Percentiles rank a stretch among this genome's conserved stretches.
Evolutionary conservation across 2,113 vertebrate species (phyloP).

Genomic region (Climacteris rufus): DNA sequence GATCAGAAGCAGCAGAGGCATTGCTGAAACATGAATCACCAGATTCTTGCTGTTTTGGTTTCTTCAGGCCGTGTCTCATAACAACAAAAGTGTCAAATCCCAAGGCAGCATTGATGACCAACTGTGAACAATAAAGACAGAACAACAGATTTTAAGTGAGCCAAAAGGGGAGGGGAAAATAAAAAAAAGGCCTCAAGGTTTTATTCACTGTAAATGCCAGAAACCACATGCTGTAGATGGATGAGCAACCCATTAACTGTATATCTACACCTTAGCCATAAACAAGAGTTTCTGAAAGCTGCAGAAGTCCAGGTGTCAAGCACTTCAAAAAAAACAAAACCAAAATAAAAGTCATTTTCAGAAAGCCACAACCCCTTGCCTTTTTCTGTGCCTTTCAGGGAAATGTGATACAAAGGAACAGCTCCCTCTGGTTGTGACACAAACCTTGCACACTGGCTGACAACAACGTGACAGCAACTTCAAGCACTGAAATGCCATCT

Average conservation of each 20-base stretch:
- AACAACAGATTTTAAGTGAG: neutral
- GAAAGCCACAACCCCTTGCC: neutral
- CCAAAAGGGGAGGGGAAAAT: neutral
- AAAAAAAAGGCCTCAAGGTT: neutral
- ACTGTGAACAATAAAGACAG: slow-evolving; percentile 66
- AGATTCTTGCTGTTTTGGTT: slow-evolving; percentile 67
- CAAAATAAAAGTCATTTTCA: neutral
- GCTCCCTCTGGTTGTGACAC: neutral
- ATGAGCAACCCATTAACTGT: neutral
- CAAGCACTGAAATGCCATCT: neutral
- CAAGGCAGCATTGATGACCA: slow-evolving; percentile 92
- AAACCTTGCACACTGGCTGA: neutral
- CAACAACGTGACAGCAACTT: neutral
- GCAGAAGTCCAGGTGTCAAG: neutral
- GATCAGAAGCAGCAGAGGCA: slow-evolving; percentile 58
- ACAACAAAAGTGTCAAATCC: slow-evolving; percentile 99
- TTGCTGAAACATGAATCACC: slow-evolving; percentile 46
- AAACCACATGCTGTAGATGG: neutral
- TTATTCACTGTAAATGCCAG: neutral
- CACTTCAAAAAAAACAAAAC: neutral
- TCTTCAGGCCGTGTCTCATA: slow-evolving; percentile 96
- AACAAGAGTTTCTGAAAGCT: neutral
- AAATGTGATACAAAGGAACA: fast-evolving
- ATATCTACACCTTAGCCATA: neutral
- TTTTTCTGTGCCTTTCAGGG: neutral